These are phyloP conservation scores for Tolypeutes matacus DNA, from an alignment of 2,797 vertebrate genomes.

Conservation along the genomic window DNA sequence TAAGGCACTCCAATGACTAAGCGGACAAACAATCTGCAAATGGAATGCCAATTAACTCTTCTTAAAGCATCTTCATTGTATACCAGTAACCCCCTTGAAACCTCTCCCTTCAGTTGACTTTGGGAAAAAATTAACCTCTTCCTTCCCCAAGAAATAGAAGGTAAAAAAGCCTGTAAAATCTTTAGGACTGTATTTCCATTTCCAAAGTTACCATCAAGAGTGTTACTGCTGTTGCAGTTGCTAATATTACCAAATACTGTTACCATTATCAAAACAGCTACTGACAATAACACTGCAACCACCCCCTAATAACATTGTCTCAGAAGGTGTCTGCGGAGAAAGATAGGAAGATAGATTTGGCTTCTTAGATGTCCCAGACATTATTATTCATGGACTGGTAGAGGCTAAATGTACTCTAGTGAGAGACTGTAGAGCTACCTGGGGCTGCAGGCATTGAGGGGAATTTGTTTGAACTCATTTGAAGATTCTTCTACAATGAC, in stretches of 20 bases:
- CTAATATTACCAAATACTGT: not conserved
- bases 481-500: not conserved
- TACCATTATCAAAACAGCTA: not conserved
- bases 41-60: not conserved
- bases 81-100: not conserved
- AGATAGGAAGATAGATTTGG: not conserved
- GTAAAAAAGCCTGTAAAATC: too few species aligned
- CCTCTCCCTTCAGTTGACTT: not conserved
- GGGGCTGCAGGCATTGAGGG: not conserved
- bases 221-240: not conserved
- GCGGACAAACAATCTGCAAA: not conserved
- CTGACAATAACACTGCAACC: not conserved
- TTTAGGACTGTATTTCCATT: not conserved
- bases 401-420: too few species aligned
- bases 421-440: not conserved
- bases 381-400: not conserved
- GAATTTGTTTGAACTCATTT: not conserved
- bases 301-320: not conserved
- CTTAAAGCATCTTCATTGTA: not conserved
- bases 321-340: not conserved
- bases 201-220: not conserved
- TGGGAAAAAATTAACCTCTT: not conserved
- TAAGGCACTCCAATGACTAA: not conserved
- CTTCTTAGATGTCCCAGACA: not conserved
- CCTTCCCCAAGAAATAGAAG: not conserved